These are phyloP conservation scores for Alviniconcha strummeri DNA, from an alignment of 2,888 invertebrate genomes.

Conservation along the genomic window DNA sequence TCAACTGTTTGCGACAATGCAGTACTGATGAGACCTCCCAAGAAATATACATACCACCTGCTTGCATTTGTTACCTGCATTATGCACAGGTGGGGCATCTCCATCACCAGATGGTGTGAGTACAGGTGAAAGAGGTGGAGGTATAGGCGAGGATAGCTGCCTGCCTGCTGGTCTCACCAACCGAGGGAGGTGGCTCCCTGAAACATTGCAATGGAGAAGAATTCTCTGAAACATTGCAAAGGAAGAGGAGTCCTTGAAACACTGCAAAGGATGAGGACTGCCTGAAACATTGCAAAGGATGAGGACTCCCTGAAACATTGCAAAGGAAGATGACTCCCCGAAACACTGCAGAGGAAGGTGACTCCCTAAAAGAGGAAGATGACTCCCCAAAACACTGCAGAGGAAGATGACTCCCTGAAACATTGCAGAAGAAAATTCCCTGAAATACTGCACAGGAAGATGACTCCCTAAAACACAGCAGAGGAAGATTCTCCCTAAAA, in stretches of 20 bases:
- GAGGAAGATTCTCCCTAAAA: neutral
- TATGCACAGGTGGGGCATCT: constrained; percentile 12
- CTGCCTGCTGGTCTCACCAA: neutral
- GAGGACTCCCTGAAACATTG: neutral
- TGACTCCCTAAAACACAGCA: neutral
- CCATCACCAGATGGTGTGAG: neutral
- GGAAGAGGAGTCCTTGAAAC: too few relatives aligned
- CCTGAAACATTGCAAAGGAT: neutral
- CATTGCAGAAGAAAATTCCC: too few relatives aligned
- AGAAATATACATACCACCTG: too few relatives aligned
- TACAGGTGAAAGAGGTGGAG: neutral
- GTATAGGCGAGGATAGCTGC: neutral
- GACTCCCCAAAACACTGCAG: too few relatives aligned
- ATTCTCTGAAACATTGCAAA: too few relatives aligned
- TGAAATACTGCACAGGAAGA: too few relatives aligned
- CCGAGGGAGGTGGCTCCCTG: constrained; percentile 4
- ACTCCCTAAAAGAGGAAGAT: too few relatives aligned
- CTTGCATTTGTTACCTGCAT: neutral
- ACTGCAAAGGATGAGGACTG: too few relatives aligned
- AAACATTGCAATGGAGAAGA: neutral
- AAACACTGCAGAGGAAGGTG: too few relatives aligned
- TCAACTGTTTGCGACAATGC: too few relatives aligned
- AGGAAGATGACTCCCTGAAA: constrained; percentile 2
- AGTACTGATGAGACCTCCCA: too few relatives aligned
- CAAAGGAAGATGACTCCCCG: too few relatives aligned